Base-by-base conservation (phyloP, 2,888 invertebrate genomes). In the Trypoxylon attenuatum region DNA sequence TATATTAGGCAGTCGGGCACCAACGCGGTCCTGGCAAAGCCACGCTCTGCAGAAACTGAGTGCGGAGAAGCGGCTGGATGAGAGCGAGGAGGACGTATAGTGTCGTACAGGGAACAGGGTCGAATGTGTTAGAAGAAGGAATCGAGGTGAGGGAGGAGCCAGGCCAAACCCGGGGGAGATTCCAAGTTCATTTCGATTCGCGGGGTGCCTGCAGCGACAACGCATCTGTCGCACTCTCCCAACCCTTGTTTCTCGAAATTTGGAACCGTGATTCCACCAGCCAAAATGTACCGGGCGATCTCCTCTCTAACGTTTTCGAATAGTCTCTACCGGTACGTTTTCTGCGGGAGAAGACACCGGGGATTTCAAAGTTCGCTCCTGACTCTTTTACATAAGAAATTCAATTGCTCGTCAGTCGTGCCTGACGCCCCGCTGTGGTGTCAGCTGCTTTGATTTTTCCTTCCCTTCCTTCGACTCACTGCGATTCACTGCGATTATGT, bases 1-100 rank as follows among this genome's bases (percentile, higher is more conserved):
- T 84, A 82, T 80, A 83, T 84, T 81, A 84, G 72, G 72, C 73
- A 69, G 75, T 18, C 67, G 62, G 62, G 60, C 69, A 65, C 65
- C 63, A 72, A 63, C 58, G 61, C 60, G 46, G 52, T 45, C 42
- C 59, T 68, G 74, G 49, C 69, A 56, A 67, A 65, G 27, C 66
- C 54, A 42, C 54, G 64, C 43, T 55, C 53, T 47, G 50, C 56
- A 43, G 61, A 51, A 49, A 27, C n/a, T 13, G 33, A 10, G n/a
- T 10, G 33, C 33, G 33, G 10, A 4, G 10, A 10, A 4, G 33
- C 6, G 27, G n/a, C 8, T 8, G 38, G 49, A 45, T 25, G 55
- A 46, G 63, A 56, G 62, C 42, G 59, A 52, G 51, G 61, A 58
- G 66, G 50, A 45, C 51, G 65, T 53, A n/a, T 46, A 47, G 18